Conservation (phyloP, 2,113 vertebrate genomes). For the Eira barbara region DNA sequence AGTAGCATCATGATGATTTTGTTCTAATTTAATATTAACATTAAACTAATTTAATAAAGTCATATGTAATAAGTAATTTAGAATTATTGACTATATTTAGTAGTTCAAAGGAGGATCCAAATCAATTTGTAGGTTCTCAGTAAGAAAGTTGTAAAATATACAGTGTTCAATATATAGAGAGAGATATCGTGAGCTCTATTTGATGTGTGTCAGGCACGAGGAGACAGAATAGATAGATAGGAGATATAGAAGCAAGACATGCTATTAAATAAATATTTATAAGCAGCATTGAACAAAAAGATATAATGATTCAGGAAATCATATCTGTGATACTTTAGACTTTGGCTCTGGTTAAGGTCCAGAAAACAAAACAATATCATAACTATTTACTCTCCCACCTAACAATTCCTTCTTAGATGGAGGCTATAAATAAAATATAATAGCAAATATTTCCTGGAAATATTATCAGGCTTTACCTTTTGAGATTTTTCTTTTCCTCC, state of each 20-base stretch:
- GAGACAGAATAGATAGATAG: neutral
- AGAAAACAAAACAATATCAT: neutral
- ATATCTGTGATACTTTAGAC: neutral
- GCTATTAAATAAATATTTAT: neutral
- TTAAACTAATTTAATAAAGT: neutral
- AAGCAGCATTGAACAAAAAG: neutral
- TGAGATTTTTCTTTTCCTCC: neutral
- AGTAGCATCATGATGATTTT: neutral
- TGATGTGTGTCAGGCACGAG: neutral
- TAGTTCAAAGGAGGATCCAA: neutral
- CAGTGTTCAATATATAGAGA: neutral
- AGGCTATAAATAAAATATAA: neutral
- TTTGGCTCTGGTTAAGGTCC: neutral
- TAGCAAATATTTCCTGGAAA: neutral
- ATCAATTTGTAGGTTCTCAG: neutral
- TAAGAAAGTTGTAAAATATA: neutral
- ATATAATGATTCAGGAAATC: neutral
- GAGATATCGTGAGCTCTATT: neutral
- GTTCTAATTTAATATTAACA: neutral
- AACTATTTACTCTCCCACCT: neutral
- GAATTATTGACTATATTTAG: neutral
- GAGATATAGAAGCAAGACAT: neutral
- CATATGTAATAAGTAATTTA: neutral
- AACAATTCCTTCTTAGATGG: neutral
- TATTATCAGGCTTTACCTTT: neutral